These are phyloP conservation scores for Eulemur mongoz DNA, from an alignment of 2,797 vertebrate genomes.

Conservation along the genomic window DNA sequence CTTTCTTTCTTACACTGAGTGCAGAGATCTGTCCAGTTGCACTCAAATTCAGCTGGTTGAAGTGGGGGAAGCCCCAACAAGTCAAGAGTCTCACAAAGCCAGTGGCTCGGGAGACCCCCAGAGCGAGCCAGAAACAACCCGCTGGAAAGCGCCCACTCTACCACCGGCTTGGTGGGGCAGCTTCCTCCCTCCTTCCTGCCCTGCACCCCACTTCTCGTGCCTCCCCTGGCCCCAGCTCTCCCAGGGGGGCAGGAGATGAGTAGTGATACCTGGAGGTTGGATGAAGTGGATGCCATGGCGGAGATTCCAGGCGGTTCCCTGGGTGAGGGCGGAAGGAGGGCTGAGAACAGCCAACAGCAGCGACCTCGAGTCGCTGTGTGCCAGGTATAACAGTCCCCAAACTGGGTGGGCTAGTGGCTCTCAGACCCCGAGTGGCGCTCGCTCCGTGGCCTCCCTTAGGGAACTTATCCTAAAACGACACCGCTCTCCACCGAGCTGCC, in stretches of 20 bases:
- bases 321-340: no score
- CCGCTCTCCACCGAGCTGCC: accelerated
- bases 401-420: neutral
- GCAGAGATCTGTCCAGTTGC: neutral
- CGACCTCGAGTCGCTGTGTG: neutral
- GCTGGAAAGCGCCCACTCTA: accelerated
- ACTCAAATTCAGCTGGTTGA: neutral
- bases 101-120: accelerated
- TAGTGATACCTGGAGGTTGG: slow-evolving; percentile 81
- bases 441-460: no score
- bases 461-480: neutral
- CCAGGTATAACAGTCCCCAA: neutral
- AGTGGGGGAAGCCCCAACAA: neutral
- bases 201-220: neutral
- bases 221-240: neutral
- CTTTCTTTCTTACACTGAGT: neutral
- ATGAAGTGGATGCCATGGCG: slow-evolving; percentile 49
- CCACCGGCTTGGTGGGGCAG: neutral
- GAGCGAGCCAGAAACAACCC: neutral
- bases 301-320: slow-evolving; percentile 9
- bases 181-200: neutral
- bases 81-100: neutral
- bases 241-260: no score
- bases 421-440: neutral
- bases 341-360: neutral